Evolutionary conservation across 2,888 invertebrate genomes (phyloP).

Genomic region (Morpho helenor): DNA sequence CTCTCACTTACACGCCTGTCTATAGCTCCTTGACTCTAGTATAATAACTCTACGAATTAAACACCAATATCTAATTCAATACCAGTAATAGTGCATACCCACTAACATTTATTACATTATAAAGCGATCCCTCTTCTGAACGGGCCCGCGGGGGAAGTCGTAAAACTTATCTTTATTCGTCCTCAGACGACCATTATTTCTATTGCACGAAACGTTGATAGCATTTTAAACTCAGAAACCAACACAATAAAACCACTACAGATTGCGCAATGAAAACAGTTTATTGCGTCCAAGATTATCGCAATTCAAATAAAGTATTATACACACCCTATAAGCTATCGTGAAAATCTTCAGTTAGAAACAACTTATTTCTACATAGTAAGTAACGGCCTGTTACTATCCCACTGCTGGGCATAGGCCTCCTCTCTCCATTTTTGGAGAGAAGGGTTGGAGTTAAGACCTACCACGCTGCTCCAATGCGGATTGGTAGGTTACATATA

Average conservation of each 20-base stretch:
- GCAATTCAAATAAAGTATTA: conserved; percentile 2
- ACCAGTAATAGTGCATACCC: not conserved
- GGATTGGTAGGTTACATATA: too few relatives aligned
- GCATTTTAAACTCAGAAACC: not conserved
- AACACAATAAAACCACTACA: not conserved
- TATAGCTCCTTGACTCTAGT: too few relatives aligned
- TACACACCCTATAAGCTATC: too few relatives aligned
- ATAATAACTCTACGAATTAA: too few relatives aligned
- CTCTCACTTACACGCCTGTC: too few relatives aligned
- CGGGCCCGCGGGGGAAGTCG: conserved; percentile 15
- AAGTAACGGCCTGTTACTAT: too few relatives aligned
- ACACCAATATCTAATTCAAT: not conserved
- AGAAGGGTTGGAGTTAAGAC: too few relatives aligned
- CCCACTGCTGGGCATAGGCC: too few relatives aligned
- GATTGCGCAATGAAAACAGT: not conserved
- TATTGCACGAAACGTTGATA: not conserved
- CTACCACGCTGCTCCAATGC: too few relatives aligned
- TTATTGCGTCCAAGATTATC: conserved; percentile 1
- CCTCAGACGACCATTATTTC: conserved; percentile 13
- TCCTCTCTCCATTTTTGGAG: too few relatives aligned
- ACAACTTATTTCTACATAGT: too few relatives aligned
- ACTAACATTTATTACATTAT: conserved; percentile 7
- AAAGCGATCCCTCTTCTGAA: conserved; percentile 10
- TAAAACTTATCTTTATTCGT: conserved; percentile 18
- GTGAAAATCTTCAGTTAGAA: too few relatives aligned